phyloP scores from a whole-genome alignment of 2,797 vertebrate genomes.

The Hydrophis major region DNA sequence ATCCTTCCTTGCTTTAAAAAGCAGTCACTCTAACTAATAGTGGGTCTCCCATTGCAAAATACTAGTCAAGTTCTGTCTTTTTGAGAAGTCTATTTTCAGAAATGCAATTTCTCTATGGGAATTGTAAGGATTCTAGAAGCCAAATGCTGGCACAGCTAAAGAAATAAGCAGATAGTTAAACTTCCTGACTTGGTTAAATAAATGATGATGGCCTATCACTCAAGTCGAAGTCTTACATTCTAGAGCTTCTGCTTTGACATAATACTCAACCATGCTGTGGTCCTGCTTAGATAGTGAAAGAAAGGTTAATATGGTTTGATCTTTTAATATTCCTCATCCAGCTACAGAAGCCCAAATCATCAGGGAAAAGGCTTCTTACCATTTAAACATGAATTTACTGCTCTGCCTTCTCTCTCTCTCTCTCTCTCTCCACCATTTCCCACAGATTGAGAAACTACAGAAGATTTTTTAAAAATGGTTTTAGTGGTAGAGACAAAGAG shows the following conservation, averaged over 20 bases:
- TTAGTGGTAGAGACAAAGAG: neutral
- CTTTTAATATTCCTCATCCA: neutral
- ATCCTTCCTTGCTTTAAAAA: neutral
- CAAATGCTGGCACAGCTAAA: constrained; percentile 5
- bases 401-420: neutral
- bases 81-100: constrained; percentile 13
- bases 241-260: neutral
- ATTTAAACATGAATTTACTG: neutral
- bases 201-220: neutral
- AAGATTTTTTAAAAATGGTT: neutral
- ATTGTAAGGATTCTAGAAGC: neutral
- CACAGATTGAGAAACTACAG: neutral
- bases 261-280: neutral
- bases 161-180: neutral
- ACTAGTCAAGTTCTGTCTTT: constrained; percentile 1
- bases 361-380: neutral
- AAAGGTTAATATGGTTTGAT: neutral
- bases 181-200: constrained; percentile 5
- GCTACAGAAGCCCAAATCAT: neutral
- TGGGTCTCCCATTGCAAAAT: neutral
- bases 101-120: constrained; percentile 17
- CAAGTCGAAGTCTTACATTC: neutral
- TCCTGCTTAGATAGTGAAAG: neutral
- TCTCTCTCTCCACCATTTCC: neutral
- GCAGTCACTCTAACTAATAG: constrained; percentile 3